Percentiles rank a stretch among this genome's conserved stretches.
These are phyloP conservation scores for Hiodon alosoides DNA, from an alignment of 2,113 vertebrate species.

Conservation along the genomic window DNA sequence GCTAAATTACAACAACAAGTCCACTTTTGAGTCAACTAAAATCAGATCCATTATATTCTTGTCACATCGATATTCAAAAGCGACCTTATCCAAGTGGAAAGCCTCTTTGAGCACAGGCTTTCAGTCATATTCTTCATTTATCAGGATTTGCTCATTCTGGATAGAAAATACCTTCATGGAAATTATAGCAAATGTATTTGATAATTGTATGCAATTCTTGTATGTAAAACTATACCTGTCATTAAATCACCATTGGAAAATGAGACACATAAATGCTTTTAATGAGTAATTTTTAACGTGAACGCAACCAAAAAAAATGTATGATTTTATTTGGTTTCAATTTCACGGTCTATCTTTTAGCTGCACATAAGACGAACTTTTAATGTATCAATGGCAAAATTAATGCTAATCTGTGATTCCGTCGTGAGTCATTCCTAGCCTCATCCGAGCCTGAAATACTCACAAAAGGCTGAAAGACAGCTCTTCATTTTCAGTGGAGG, in stretches of 20 bases:
- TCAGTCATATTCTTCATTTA: neutral
- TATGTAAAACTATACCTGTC: too few relatives aligned
- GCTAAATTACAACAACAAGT: constrained; percentile 1
- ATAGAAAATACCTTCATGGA: neutral
- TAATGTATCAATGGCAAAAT: constrained; percentile 19
- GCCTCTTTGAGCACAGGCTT: neutral
- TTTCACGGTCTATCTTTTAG: constrained; percentile 1
- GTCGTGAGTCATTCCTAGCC: constrained; percentile 28
- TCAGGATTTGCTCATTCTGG: neutral
- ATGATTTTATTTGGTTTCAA: neutral
- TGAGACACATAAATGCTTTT: neutral
- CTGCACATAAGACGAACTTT: neutral
- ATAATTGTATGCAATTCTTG: too few relatives aligned
- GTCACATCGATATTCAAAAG: neutral
- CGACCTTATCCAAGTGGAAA: constrained; percentile 7
- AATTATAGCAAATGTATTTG: neutral
- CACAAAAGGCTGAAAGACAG: neutral
- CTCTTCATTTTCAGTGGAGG: constrained; percentile 10
- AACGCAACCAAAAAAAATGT: neutral
- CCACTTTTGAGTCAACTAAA: neutral
- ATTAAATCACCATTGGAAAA: too few relatives aligned
- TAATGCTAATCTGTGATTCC: constrained; percentile 31
- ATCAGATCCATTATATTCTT: constrained; percentile 6
- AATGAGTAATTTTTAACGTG: neutral
- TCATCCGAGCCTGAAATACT: constrained; percentile 23